phyloP scores from a whole-genome alignment of 2,113 vertebrate species.

The Apodemus sylvaticus region DNA sequence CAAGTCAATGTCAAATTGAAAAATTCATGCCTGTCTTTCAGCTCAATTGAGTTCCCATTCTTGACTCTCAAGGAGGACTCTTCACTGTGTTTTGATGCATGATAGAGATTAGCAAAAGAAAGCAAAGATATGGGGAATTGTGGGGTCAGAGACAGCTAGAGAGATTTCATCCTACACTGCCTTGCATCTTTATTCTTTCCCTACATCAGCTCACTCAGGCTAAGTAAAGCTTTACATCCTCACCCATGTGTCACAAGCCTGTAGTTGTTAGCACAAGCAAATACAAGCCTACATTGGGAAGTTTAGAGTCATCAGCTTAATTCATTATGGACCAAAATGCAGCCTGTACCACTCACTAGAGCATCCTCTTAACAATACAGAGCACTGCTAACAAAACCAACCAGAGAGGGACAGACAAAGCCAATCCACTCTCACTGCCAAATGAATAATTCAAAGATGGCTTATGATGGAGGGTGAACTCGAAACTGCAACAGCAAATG shows the following conservation, averaged over 20 bases:
- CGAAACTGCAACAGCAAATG: conserved; percentile 29
- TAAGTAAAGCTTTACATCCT: neutral
- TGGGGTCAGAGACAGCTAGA: neutral
- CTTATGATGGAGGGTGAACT: conserved; percentile 24
- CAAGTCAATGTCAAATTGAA: conserved; percentile 13
- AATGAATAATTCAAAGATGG: conserved; percentile 53
- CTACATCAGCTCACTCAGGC: neutral
- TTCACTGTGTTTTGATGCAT: neutral
- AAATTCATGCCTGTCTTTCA: neutral
- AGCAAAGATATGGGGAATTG: no score
- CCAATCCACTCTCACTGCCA: neutral
- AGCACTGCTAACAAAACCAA: conserved; percentile 18
- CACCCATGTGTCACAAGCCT: neutral
- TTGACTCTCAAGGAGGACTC: neutral
- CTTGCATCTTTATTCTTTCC: neutral
- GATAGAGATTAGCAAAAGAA: neutral
- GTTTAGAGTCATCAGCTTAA: neutral
- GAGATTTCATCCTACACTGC: neutral
- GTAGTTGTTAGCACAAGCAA: neutral
- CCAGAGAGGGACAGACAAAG: neutral
- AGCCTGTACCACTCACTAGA: neutral
- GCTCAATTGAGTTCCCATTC: neutral
- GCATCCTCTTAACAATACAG: neutral
- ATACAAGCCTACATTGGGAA: neutral
- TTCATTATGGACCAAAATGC: neutral